These are phyloP conservation scores for Hippocampus mohnikei DNA, from an alignment of 2,113 vertebrate genomes.

Conservation along the genomic window DNA sequence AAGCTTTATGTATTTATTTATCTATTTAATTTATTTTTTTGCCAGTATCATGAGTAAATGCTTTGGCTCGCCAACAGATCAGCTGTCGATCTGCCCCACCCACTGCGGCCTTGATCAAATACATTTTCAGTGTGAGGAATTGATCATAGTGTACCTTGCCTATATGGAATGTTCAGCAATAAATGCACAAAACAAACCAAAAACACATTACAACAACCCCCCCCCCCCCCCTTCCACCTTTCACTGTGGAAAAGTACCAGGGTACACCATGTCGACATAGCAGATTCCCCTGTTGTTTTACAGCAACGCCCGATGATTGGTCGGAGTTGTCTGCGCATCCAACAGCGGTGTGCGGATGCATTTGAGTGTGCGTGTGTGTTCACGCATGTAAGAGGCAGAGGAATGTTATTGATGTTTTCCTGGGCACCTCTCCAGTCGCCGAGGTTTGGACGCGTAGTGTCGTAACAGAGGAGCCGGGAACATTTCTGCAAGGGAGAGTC, in stretches of 20 bases:
- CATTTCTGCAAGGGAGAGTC: constrained; percentile 22
- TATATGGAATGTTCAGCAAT: constrained; percentile 35
- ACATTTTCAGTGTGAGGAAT: not conserved
- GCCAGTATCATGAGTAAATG: no score
- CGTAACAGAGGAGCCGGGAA: constrained; percentile 10
- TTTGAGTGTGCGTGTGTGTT: not conserved
- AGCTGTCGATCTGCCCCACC: not conserved
- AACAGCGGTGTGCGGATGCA: constrained; percentile 8
- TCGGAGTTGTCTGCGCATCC: constrained; percentile 4
- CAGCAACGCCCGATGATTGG: constrained; percentile 36
- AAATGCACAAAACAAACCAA: constrained; percentile 32
- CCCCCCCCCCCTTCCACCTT: constrained; percentile 11
- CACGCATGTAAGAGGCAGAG: constrained; percentile 3
- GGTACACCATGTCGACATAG: constrained; percentile 26
- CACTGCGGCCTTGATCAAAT: not conserved
- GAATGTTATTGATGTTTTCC: constrained; percentile 20
- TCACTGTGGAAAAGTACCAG: constrained; percentile 64
- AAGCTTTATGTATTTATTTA: no score
- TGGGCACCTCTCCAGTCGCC: constrained; percentile 14
- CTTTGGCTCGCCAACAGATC: not conserved
- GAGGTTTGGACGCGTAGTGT: constrained; percentile 19
- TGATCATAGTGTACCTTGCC: not conserved
- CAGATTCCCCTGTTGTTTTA: constrained; percentile 64
- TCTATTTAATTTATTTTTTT: no score
- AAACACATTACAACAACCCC: constrained; percentile 40